Evolutionary conservation across 1,140 invertebrate species (phyloP).

Genomic region (Drosophila eugracilis): DNA sequence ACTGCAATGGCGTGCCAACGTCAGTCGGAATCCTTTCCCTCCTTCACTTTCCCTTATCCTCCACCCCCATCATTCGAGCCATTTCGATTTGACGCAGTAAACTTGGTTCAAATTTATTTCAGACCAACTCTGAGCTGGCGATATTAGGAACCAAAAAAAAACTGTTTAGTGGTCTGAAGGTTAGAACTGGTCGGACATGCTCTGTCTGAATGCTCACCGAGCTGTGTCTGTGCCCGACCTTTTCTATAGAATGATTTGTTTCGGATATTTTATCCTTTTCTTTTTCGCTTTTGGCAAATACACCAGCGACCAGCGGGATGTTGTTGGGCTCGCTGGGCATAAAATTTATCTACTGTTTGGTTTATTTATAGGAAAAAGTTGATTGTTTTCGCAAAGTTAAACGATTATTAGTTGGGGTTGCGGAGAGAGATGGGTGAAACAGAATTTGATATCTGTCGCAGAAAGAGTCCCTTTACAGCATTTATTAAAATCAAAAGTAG

Average conservation of each 20-base stretch:
- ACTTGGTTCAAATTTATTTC: slow-evolving; percentile 53
- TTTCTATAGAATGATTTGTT: slow-evolving; percentile 16
- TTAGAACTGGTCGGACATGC: slow-evolving; percentile 12
- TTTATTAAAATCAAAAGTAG: too few species aligned
- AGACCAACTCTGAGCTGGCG: slow-evolving; percentile 39
- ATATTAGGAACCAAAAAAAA: slow-evolving; percentile 14
- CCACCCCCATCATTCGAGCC: slow-evolving; percentile 1
- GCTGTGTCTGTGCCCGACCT: slow-evolving; percentile 22
- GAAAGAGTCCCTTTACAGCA: too few species aligned
- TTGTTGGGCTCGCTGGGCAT: not conserved
- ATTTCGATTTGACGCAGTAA: slow-evolving; percentile 48
- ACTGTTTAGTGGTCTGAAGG: slow-evolving; percentile 44
- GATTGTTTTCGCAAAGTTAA: slow-evolving; percentile 17
- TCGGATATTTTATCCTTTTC: slow-evolving; percentile 14
- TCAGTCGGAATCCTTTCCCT: slow-evolving; percentile 9
- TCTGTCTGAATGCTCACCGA: slow-evolving; percentile 27
- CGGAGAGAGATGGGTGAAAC: too few species aligned
- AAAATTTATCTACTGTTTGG: slow-evolving; percentile 21
- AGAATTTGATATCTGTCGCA: too few species aligned
- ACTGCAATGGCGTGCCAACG: slow-evolving; percentile 43
- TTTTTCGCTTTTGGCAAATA: slow-evolving; percentile 12
- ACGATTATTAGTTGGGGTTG: slow-evolving; percentile 20
- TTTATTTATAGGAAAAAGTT: slow-evolving; percentile 22
- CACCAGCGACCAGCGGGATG: too few species aligned
- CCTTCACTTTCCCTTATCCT: too few species aligned